These are phyloP conservation scores for Gambusia yucatana DNA, from an alignment of 2,797 vertebrate species.

Conservation along the genomic window DNA sequence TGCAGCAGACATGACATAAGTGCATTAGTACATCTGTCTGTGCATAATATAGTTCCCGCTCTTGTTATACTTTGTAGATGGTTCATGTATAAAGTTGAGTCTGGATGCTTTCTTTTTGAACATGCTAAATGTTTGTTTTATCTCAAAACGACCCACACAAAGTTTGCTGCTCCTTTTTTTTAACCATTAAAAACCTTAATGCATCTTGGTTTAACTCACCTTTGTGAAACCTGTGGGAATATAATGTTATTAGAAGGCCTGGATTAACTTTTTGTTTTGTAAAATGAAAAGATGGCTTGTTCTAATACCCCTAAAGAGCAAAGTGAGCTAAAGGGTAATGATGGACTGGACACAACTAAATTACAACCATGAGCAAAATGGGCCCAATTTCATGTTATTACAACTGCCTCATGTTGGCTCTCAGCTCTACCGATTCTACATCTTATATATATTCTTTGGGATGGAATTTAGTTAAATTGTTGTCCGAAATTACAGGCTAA, in stretches of 20 bases:
- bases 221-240: neutral
- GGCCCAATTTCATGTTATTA: neutral
- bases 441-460: neutral
- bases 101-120: neutral
- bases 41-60: neutral
- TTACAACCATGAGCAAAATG: neutral
- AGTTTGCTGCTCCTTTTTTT: neutral
- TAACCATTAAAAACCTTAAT: neutral
- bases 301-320: neutral
- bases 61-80: neutral
- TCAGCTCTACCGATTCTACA: neutral
- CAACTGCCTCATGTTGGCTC: neutral
- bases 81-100: neutral
- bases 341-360: neutral
- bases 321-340: neutral
- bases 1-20: neutral
- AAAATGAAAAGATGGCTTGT: neutral
- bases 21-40: constrained; percentile 1
- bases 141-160: neutral
- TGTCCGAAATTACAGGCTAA: neutral
- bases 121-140: neutral
- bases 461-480: neutral
- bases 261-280: neutral
- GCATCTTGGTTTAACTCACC: neutral
- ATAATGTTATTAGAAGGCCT: neutral